Base-by-base conservation (phyloP, 2,797 vertebrate genomes). In the Smutsia temminckii region DNA sequence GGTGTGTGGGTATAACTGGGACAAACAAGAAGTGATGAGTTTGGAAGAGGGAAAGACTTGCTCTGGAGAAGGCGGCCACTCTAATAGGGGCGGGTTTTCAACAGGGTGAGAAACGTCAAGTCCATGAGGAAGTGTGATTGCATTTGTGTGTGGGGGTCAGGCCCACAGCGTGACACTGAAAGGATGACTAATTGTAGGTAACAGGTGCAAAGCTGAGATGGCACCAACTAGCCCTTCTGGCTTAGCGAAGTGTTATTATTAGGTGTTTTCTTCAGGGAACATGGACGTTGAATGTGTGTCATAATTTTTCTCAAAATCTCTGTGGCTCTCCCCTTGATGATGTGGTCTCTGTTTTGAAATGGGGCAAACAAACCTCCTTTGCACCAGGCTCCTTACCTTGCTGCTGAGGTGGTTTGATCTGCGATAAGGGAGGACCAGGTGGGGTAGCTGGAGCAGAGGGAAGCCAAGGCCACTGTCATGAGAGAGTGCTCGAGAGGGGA, bases 281-380 rank as follows among this genome's bases (percentile, higher is more conserved):
- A 0, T 46, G 53, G 18, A n/a, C 2, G 0, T 2, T 46, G 9
- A 17, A 14, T 5, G 11, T 29, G 14, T 10, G 20, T 14, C 55
- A 29, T 85, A 23, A 66, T 42, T 63, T 29, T 14, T n/a, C 25
- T 71, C 6, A 32, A 20, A 17, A 40, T 69, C 46, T 64, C 34
- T 4, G 14, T 5, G 3, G 23, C 12, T 5, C 37, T 42, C 32
- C 49, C 10, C 34, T 27, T 23, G 79, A 32, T 25, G n/a, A 27
- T 37, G 14, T 21, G 4, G 6, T 37, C 34, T 66, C n/a, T 10
- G 2, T 55, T 89, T 57, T 90, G 40, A 80, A 42, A 49, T 34
- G 23, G 29, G 27, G 29, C 6, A 14, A 57, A 57, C 4, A 16
- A 34, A n/a, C 32, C 32, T 72, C 55, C 64, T 32, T 13, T 2